Evolutionary conservation across 2,888 invertebrate species (phyloP).

Genomic region (Melanostoma scalare): DNA sequence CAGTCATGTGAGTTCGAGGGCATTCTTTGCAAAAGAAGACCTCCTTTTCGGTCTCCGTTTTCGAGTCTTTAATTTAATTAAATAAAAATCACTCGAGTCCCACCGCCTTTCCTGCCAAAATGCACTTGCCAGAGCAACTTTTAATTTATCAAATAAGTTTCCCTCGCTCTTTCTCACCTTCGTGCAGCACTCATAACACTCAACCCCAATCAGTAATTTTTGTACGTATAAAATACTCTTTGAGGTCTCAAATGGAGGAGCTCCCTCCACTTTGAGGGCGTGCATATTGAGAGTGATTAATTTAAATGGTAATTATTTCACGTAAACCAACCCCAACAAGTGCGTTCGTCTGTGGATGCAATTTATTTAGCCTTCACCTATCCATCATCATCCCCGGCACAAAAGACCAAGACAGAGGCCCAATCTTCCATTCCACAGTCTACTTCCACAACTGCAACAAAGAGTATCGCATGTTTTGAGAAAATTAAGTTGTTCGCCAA

Average conservation of each 20-base stretch:
- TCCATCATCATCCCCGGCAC: slow-evolving; percentile 39
- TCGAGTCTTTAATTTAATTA: too few species aligned
- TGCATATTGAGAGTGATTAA: slow-evolving; percentile 75
- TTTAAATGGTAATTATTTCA: slow-evolving; percentile 78
- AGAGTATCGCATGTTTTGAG: slow-evolving; percentile 75
- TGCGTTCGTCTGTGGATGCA: slow-evolving; percentile 59
- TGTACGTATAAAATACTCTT: too few species aligned
- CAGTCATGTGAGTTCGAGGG: too few species aligned
- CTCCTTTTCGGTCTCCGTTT: too few species aligned
- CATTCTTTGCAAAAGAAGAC: too few species aligned
- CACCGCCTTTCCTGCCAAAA: too few species aligned
- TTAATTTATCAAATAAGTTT: too few species aligned
- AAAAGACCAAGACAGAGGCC: background rate
- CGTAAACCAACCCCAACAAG: slow-evolving; percentile 72
- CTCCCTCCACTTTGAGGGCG: slow-evolving; percentile 24
- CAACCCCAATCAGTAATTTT: too few species aligned
- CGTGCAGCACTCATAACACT: too few species aligned
- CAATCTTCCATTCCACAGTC: background rate
- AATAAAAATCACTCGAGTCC: too few species aligned
- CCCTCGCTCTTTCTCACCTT: too few species aligned
- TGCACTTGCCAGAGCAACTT: too few species aligned
- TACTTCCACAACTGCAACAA: background rate
- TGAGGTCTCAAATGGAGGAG: slow-evolving; percentile 28
- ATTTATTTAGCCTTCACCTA: slow-evolving; percentile 46
- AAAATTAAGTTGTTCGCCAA: slow-evolving; percentile 77